Percentiles rank a stretch among this genome's conserved stretches.
phyloP scores from a whole-genome alignment of 2,888 invertebrate genomes.

The Hipparchia semele region DNA sequence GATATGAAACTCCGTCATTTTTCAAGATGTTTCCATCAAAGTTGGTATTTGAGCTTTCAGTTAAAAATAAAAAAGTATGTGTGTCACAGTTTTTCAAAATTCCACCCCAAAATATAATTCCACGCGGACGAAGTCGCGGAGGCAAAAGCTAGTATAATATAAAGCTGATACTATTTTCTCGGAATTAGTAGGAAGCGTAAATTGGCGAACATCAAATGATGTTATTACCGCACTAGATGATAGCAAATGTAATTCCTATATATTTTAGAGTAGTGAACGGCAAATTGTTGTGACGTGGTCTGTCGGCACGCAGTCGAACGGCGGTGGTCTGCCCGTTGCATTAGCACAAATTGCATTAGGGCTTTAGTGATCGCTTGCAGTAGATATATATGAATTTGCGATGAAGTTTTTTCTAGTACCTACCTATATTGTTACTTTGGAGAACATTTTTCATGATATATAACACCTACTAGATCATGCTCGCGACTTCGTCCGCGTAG shows the following conservation, averaged over 20 bases:
- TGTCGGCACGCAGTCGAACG: constrained; percentile 46
- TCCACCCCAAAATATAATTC: too few species aligned
- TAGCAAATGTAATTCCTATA: constrained; percentile 35
- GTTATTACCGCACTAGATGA: constrained; percentile 28
- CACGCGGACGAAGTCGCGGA: too few species aligned
- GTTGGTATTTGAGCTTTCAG: too few species aligned
- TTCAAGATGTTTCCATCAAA: too few species aligned
- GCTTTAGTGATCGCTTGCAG: constrained; percentile 60
- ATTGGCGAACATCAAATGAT: constrained; percentile 29
- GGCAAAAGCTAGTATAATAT: not conserved
- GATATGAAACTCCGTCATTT: too few species aligned
- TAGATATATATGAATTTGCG: constrained; percentile 45
- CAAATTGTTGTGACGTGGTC: constrained; percentile 47
- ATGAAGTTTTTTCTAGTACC: not conserved
- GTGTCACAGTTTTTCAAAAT: too few species aligned
- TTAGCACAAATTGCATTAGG: constrained; percentile 78
- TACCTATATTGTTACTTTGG: too few species aligned
- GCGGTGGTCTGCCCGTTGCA: constrained; percentile 51
- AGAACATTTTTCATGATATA: too few species aligned
- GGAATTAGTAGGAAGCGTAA: constrained; percentile 28
- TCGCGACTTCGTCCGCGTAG: too few species aligned
- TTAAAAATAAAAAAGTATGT: too few species aligned
- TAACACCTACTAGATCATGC: too few species aligned
- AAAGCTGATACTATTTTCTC: constrained; percentile 7
- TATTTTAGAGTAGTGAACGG: constrained; percentile 39